Evolutionary conservation across 2,113 vertebrate species (phyloP).

Genomic region (Sisor rabdophorus): DNA sequence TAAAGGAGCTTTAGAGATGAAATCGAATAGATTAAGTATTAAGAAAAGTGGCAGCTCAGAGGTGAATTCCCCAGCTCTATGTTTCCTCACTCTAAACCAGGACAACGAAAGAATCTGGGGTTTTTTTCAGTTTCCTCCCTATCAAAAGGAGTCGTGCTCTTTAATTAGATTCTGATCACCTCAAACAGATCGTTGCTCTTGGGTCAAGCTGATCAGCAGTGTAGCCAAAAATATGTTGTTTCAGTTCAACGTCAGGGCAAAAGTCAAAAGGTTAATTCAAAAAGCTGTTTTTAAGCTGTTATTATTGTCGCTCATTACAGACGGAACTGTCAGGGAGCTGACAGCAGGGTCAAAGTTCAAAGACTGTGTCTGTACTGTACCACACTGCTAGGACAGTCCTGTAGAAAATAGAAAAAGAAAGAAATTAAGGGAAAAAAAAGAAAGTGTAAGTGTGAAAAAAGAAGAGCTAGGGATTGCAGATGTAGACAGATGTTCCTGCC

Average conservation of each 20-base stretch:
- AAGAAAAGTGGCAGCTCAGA: neutral
- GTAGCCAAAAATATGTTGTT: constrained; percentile 36
- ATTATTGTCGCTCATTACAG: constrained; percentile 77
- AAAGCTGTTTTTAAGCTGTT: constrained; percentile 70
- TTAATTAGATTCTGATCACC: constrained; percentile 37
- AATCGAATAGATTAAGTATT: neutral
- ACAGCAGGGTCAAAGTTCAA: constrained; percentile 54
- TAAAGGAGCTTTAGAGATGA: neutral
- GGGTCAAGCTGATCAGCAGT: constrained; percentile 33
- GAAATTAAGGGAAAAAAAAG: neutral
- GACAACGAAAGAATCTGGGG: neutral
- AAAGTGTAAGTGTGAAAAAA: neutral
- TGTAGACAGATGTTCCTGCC: neutral
- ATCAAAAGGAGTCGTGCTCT: neutral
- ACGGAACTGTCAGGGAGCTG: constrained; percentile 72
- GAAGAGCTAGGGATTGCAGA: too few relatives aligned
- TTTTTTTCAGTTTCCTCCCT: neutral
- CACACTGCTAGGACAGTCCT: neutral
- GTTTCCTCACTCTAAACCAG: too few relatives aligned
- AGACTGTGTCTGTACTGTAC: constrained; percentile 17
- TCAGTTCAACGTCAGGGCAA: constrained; percentile 23
- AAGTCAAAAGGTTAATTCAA: constrained; percentile 77
- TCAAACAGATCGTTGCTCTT: constrained; percentile 6
- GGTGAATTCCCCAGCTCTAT: neutral
- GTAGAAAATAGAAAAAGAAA: neutral